Evolutionary conservation across 2,797 vertebrate genomes (phyloP).

Genomic region (Psittacula derbiana): DNA sequence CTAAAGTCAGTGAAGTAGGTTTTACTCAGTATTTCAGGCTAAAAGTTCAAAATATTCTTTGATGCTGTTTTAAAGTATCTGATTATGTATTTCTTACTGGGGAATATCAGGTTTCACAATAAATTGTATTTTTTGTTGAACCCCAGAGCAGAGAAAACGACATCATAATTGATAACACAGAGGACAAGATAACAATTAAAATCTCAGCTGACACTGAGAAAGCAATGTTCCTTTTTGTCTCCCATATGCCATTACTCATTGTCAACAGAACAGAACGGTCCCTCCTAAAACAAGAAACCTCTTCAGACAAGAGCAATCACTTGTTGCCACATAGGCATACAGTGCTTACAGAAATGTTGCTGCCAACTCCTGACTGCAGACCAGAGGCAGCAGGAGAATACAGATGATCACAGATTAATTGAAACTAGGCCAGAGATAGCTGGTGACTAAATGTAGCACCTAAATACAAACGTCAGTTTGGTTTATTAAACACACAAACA

Average conservation of each 20-base stretch:
- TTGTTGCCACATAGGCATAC: neutral
- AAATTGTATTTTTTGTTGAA: neutral
- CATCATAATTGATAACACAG: neutral
- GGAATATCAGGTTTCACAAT: neutral
- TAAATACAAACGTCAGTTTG: neutral
- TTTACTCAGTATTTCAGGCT: neutral
- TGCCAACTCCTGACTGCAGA: neutral
- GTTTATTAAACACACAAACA: neutral
- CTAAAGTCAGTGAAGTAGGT: neutral
- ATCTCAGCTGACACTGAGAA: neutral
- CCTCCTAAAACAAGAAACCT: neutral
- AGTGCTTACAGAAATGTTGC: neutral
- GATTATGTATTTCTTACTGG: neutral
- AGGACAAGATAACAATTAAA: conserved; percentile 9
- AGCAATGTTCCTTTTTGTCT: neutral
- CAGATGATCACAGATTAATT: neutral
- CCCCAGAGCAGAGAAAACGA: neutral
- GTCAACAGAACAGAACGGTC: neutral
- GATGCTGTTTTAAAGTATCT: neutral
- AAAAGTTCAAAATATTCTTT: neutral
- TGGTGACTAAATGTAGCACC: neutral
- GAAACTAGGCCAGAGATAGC: neutral
- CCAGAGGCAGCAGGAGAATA: neutral
- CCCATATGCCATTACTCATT: neutral
- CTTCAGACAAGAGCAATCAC: neutral